These are phyloP conservation scores for Drosophila anceps DNA, from an alignment of 2,888 invertebrate species.

Conservation along the genomic window DNA sequence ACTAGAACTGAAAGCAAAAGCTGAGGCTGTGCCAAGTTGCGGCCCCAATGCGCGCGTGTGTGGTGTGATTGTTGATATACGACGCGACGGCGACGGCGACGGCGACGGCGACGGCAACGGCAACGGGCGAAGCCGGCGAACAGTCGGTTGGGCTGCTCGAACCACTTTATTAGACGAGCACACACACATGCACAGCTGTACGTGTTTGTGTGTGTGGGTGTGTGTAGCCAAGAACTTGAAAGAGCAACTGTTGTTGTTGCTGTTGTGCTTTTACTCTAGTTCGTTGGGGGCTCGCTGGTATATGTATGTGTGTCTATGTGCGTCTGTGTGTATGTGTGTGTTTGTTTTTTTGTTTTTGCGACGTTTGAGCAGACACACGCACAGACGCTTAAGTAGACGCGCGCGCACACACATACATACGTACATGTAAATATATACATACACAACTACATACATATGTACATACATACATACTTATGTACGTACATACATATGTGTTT, in stretches of 20 bases:
- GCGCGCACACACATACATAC: background rate
- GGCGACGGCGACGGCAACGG: conserved; percentile 11
- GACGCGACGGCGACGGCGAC: conserved; percentile 8
- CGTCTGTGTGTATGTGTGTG: conserved; percentile 20
- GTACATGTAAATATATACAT: conserved; percentile 4
- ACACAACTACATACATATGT: background rate
- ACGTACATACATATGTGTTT: background rate
- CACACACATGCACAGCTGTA: background rate
- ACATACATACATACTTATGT: background rate
- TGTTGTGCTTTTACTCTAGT: conserved; percentile 32
- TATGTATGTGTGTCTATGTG: conserved; percentile 18
- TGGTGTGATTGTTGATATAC: conserved; percentile 57
- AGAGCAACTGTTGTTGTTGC: conserved; percentile 49
- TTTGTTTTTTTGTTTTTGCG: conserved; percentile 8
- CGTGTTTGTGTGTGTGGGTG: conserved; percentile 6
- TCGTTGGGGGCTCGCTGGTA: conserved; percentile 68
- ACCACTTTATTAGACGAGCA: conserved; percentile 23
- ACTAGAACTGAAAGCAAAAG: conserved; percentile 79
- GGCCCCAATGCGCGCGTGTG: conserved; percentile 34
- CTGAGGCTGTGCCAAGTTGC: conserved; percentile 64
- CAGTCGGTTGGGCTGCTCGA: conserved; percentile 1
- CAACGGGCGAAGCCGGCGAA: conserved; percentile 21
- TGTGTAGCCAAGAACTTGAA: conserved; percentile 53
- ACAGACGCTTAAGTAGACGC: conserved; percentile 1
- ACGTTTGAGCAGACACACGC: background rate